Percentiles rank a stretch among this genome's conserved stretches.
These are phyloP conservation scores for Diachasma alloeum DNA, from an alignment of 1,140 invertebrate genomes.

Conservation along the genomic window DNA sequence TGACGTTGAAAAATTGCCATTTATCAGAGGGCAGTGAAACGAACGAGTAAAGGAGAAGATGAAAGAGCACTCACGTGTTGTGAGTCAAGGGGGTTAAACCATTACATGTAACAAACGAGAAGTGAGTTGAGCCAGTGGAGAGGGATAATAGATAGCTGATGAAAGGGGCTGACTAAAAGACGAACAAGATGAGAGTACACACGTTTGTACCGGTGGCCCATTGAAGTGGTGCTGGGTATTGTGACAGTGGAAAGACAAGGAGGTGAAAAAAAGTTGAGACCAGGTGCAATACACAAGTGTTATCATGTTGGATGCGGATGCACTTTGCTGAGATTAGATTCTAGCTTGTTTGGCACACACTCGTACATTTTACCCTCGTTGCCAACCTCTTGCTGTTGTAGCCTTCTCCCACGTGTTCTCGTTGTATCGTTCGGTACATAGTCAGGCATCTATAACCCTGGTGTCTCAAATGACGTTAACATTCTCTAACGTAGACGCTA, in stretches of 20 bases:
- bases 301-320: constrained; percentile 37
- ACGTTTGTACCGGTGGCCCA: neutral
- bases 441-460: constrained; percentile 15
- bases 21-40: neutral
- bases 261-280: constrained; percentile 12
- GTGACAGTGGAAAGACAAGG: neutral
- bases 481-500: constrained; percentile 22
- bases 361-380: neutral
- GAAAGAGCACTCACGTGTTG: neutral
- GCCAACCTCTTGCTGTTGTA: neutral
- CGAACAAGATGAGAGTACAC: neutral
- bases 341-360: neutral
- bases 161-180: neutral
- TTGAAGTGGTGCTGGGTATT: neutral
- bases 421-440: neutral
- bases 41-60: neutral
- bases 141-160: neutral
- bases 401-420: no score
- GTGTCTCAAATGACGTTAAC: constrained; percentile 28
- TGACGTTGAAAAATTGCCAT: neutral
- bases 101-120: neutral
- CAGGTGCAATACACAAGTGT: constrained; percentile 13
- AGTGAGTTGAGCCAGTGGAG: neutral
- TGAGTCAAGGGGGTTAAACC: neutral
- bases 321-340: constrained; percentile 48